A percentile compares a stretch with the other conserved stretches of the same genome.
Conservation (phyloP, 2,888 invertebrate genomes). For the Imbricaverruca yamaguchii region DNA sequence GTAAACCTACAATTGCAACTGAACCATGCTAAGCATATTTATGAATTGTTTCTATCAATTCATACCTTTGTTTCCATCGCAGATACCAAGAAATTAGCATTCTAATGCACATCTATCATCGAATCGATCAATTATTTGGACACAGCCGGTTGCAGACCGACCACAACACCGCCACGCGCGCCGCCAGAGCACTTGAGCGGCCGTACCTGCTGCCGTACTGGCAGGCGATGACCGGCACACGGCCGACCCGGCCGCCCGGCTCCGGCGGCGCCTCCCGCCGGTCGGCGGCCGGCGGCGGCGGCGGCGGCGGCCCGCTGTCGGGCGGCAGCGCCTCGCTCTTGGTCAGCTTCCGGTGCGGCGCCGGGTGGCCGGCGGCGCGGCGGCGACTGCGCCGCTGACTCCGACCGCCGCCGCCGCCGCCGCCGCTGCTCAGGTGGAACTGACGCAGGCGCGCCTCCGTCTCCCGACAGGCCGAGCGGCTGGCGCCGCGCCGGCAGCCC, state of each 20-base stretch:
- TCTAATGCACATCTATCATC: no score
- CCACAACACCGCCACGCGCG: no score
- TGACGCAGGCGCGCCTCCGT: slow-evolving; percentile 18
- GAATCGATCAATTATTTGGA: no score
- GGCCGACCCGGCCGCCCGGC: background rate
- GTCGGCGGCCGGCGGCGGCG: background rate
- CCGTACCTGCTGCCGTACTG: slow-evolving; percentile 10
- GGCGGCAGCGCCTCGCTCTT: background rate
- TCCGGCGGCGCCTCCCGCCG: background rate
- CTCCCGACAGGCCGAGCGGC: slow-evolving; percentile 3
- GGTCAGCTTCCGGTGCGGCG: background rate
- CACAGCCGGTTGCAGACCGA: no score
- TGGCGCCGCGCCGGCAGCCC: slow-evolving; percentile 11
- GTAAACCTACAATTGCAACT: no score
- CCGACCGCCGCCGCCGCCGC: background rate
- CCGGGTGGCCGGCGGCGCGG: background rate
- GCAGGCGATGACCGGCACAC: slow-evolving; percentile 6
- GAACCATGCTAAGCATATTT: no score
- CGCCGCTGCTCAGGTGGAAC: background rate
- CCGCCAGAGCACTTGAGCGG: no score
- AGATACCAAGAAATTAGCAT: no score
- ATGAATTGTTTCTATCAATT: no score
- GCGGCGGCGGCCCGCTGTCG: background rate
- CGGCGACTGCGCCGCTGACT: background rate
- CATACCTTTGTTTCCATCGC: no score